Base-by-base conservation (phyloP, 1,140 invertebrate species). In the Cherax destructor region DNA sequence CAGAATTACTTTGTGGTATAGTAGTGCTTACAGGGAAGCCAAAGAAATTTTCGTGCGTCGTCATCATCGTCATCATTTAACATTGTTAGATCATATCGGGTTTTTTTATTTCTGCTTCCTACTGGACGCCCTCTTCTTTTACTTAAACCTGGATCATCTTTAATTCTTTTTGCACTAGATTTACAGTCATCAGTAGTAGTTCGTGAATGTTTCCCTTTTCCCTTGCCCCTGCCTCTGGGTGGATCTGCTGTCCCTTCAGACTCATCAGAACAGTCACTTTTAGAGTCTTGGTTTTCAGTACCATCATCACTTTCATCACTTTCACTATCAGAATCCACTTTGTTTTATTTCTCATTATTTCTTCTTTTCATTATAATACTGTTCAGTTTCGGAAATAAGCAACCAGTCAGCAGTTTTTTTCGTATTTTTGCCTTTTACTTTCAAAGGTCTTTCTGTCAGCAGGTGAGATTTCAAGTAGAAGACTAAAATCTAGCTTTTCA, bases 361-460 rank as follows among this genome's bases (percentile, higher is more conserved):
- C 92, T 21, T 93, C 92, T 93, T 93, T 92, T 92, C 92, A 90
- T 93, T 92, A 74, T 92, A 92, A 91, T 92, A 92, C 89, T 91
- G 91, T 79, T 92, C 91, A 56, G 92, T 92, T 91, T 93, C 92
- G 59, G 92, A 92, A 50, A 92, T 93, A 47, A 93, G 72, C n/a
- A 87, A 77, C 91, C 92, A 92, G 56, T 93, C 92, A 30, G 92
- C 91, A 76, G 88, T 86, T 93, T 93, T 74, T 88, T 88, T 30
- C 88, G 86, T 56, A 87, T 88, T 85, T 91, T 93, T 41, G 91
- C 88, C 77, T 93, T 84, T 93, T 93, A 76, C 77, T 91, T 86
- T 92, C 92, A 91, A 93, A 93, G 47, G 90, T 90, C 80, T 92
- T 88, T 50, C 92, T 86, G 56, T 93, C 92, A 72, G 90, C 88